Evolutionary conservation across 2,797 vertebrate genomes (phyloP).

Genomic region (Pipistrellus nathusii): DNA sequence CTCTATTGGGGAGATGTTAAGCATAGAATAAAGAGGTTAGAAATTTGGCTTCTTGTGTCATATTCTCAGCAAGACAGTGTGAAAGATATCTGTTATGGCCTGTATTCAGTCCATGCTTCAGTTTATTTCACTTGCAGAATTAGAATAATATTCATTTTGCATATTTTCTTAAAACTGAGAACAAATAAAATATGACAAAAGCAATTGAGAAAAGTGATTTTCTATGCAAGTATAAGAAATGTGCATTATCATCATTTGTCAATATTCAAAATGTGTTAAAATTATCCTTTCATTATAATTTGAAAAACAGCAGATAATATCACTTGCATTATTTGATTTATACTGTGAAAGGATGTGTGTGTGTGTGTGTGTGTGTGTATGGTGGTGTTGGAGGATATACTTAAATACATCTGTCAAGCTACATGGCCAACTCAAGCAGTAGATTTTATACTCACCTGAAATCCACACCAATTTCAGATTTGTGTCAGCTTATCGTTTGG

Average conservation of each 20-base stretch:
- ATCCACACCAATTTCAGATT: background rate
- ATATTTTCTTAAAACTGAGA: background rate
- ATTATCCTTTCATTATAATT: background rate
- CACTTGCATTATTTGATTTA: background rate
- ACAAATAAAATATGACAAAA: conserved; percentile 35
- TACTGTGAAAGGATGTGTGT: background rate
- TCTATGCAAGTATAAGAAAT: background rate
- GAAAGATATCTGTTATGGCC: background rate
- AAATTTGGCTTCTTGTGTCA: background rate
- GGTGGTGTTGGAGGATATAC: too few relatives aligned
- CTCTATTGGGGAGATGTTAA: background rate
- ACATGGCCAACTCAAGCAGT: background rate
- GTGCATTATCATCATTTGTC: background rate
- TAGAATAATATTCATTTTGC: background rate
- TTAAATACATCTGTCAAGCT: background rate
- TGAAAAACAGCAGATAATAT: background rate
- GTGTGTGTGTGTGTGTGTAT: too few relatives aligned
- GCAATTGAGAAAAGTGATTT: background rate
- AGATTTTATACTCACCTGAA: background rate
- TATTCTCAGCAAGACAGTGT: background rate
- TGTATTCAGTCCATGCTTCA: background rate
- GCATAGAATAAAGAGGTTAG: background rate
- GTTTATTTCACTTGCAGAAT: conserved; percentile 22
- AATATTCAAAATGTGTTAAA: conserved; percentile 10
- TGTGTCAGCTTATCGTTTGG: background rate